Base-by-base conservation (phyloP, 1,140 invertebrate genomes). In the Penaeus japonicus region DNA sequence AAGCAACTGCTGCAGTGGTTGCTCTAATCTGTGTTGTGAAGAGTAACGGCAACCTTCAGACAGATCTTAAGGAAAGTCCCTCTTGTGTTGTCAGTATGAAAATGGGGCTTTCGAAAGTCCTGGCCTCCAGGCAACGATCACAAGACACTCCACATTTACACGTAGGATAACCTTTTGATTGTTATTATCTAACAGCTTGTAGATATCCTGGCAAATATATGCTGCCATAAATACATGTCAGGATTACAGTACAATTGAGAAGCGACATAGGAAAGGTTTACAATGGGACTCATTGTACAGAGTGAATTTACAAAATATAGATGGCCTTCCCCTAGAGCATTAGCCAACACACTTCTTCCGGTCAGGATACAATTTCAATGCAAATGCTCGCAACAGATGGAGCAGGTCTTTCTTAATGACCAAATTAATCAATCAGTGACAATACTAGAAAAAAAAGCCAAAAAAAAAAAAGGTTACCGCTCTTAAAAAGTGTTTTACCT, bases 121-220 rank as follows among this genome's bases (percentile, higher is more conserved):
- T 84, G 47, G n/a, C 70, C 81, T 73, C 62, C 27, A 47, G 22
- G 27, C 70, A 59, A 35, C 59, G 53, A 62, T 62, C 81, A 70
- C 59, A 32, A 62, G 70, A 59, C 81, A 70, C 81, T 84, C 81
- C 81, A 84, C 59, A 62, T 79, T 79, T 79, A 79, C 77, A 79
- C 47, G 78, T 73, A 87, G 79, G 85, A 87, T 82, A 82, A 82
- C 62, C 77, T 89, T 89, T 89, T 89, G 87, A 89, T 89, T 89
- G 87, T 89, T 85, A 84, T 54, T 80, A 85, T 65, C 87, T 89
- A 89, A 79, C 73, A 89, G 87, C 59, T 84, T 81, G 82, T 77
- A 65, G 73, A 84, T 84, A 84, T 84, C 82, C 81, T 77, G 79
- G 86, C 65, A 77, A 73, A 78, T 88, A 85, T 85, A 85, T 78